These are phyloP conservation scores for Cephus runcator DNA, from an alignment of 2,888 invertebrate genomes.

Conservation along the genomic window DNA sequence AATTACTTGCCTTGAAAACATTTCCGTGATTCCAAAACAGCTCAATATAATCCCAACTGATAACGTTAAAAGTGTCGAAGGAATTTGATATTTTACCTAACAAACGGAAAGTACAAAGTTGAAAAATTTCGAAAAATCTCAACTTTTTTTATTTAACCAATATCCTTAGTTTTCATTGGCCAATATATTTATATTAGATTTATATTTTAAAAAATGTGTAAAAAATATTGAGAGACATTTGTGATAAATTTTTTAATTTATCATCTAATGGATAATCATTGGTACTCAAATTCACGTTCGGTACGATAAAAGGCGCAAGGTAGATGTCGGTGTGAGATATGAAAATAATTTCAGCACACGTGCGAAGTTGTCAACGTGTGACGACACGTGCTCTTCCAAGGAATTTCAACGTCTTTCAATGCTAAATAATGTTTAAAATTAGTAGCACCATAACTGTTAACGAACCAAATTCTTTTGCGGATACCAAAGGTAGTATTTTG, in stretches of 20 bases:
- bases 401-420: conserved; percentile 1
- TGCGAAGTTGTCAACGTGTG: too few species aligned
- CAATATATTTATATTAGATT: not conserved
- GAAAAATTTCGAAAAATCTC: not conserved
- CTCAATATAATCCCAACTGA: not conserved
- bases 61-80: not conserved
- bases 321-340: too few species aligned
- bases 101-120: not conserved
- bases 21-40: not conserved
- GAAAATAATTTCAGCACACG: too few species aligned
- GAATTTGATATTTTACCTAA: not conserved
- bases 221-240: not conserved
- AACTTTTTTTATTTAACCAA: not conserved
- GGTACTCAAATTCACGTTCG: not conserved
- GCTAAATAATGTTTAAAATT: conserved; percentile 7
- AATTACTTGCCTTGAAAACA: conserved; percentile 16
- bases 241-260: not conserved
- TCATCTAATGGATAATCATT: not conserved
- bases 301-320: too few species aligned
- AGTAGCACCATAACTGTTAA: conserved; percentile 1
- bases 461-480: not conserved
- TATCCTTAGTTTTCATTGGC: not conserved
- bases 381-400: too few species aligned
- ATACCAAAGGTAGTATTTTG: not conserved
- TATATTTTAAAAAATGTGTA: too few species aligned